A percentile compares a stretch with the other conserved stretches of the same genome.
These are phyloP conservation scores for Anoncus sp. DNA, from an alignment of 2,888 invertebrate species.

Conservation along the genomic window DNA sequence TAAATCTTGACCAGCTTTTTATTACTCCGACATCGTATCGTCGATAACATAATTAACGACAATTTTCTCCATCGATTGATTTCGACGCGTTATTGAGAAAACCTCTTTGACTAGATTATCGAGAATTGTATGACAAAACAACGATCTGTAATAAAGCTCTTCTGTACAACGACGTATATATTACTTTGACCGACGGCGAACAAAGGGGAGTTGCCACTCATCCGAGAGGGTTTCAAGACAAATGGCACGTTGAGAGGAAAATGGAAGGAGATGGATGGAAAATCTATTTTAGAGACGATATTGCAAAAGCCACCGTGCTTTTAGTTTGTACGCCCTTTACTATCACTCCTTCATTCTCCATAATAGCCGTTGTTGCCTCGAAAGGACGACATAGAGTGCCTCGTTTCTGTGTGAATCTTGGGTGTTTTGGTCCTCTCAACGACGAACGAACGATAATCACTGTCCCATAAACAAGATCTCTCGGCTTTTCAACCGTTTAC, in stretches of 20 bases:
- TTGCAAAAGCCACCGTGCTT: constrained; percentile 20
- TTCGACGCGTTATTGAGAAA: background rate
- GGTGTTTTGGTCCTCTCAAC: constrained; percentile 46
- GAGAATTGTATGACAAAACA: background rate
- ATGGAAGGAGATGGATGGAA: constrained; percentile 45
- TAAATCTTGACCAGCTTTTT: too few relatives aligned
- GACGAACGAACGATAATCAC: constrained; percentile 51
- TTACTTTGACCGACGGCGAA: background rate
- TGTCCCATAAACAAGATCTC: constrained; percentile 59
- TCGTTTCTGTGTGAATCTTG: constrained; percentile 41
- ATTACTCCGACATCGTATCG: too few relatives aligned
- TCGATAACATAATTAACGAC: background rate
- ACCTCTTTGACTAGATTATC: background rate
- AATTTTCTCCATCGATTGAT: background rate
- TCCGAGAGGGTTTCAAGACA: constrained; percentile 25
- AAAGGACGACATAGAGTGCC: constrained; percentile 40
- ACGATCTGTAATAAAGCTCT: too few relatives aligned
- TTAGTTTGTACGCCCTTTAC: constrained; percentile 7
- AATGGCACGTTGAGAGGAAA: constrained; percentile 37
- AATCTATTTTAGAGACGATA: constrained; percentile 47
- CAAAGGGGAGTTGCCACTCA: constrained; percentile 1
- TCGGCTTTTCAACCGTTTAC: constrained; percentile 40
- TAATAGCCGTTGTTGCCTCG: constrained; percentile 31
- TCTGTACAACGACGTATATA: background rate
- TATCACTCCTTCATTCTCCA: background rate